phyloP scores from a whole-genome alignment of 2,797 vertebrate genomes.

The Poeciliopsis paucimaculata region DNA sequence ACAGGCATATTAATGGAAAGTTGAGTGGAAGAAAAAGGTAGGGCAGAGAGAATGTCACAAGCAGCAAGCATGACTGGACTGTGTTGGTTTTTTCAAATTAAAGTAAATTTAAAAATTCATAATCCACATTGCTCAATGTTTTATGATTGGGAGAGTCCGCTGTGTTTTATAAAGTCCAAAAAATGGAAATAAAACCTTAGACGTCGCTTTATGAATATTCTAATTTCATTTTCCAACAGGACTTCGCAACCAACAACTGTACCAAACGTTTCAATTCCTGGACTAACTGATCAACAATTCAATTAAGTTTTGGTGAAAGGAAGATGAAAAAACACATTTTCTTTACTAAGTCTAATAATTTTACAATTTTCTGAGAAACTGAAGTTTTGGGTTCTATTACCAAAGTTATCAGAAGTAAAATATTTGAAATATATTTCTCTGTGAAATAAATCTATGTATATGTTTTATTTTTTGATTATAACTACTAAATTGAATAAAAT shows the following conservation, averaged over 20 bases:
- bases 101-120: not conserved
- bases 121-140: not conserved
- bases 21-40: not conserved
- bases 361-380: not conserved
- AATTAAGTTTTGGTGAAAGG: not conserved
- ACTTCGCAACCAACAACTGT: not conserved
- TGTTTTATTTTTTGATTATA: not conserved
- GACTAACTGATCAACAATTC: not conserved
- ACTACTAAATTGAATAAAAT: not conserved
- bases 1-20: not conserved
- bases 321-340: not conserved
- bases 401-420: not conserved
- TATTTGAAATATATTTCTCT: not conserved
- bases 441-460: not conserved
- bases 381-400: not conserved
- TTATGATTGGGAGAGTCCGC: not conserved
- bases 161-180: not conserved
- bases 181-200: not conserved
- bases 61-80: not conserved
- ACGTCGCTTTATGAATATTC: not conserved
- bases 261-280: not conserved
- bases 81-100: not conserved
- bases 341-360: not conserved
- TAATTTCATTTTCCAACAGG: not conserved
- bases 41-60: not conserved